Base-by-base conservation (phyloP, 2,888 invertebrate genomes). In the Pristionchus exspectatus region DNA sequence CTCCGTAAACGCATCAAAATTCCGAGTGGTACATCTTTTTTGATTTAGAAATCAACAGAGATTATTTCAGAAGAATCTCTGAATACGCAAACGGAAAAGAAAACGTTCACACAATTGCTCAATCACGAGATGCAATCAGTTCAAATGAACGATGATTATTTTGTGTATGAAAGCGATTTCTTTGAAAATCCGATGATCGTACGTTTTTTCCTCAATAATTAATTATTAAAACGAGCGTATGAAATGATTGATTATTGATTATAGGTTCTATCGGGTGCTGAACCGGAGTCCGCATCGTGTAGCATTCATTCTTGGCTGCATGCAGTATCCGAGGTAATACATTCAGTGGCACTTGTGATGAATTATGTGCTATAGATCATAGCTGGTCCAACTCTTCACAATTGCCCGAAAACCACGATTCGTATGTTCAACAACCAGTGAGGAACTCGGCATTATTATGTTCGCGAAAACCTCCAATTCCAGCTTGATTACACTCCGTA, bases 311-410 rank as follows among this genome's bases (percentile, higher is more conserved):
- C 81, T 2, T 81, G 81, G 81, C 21, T 81, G 38, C 81, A 81
- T 54, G 27, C 50, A 54, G 81, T 54, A 2, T 24, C 81, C n/a
- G 81, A 81, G 81, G 81, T 81, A 38, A 4, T 30, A 38, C 14
- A 69, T 2, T 69, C 7, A 4, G 9, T 66, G 2, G 2, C 4
- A 10, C 4, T 14, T 18, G n/a, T n/a, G n/a, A n/a, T n/a, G 10
- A 2, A 33, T 18, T 33, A 16, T 50, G 16, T 4, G n/a, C 4
- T 50, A 4, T n/a, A 81, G 81, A 81, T 81, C 12, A 54, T 81
- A 24, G 81, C 50, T 54, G 81, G 81, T 54, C 81, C 50, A 12
- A 81, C 81, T 27, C 81, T 81, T 27, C 81, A 81, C 74, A 21
- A 21, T 18, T 74, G n/a, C 27, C 81, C 81, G 12, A 54, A 81